Conservation (phyloP, 2,888 invertebrate genomes). For the Tricholauxania praeusta region DNA sequence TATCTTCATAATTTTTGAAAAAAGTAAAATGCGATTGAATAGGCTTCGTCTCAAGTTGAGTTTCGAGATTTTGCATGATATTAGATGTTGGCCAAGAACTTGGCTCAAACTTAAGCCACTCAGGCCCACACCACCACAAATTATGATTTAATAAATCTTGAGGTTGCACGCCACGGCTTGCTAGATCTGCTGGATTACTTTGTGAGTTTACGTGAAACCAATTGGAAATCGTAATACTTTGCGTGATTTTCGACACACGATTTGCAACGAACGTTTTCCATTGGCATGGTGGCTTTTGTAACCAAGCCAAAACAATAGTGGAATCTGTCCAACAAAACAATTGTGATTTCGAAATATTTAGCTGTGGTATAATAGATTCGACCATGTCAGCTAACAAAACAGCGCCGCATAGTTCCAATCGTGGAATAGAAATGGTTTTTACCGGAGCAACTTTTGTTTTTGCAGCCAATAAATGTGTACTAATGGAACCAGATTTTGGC, state of each 20-base stretch:
- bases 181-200: constrained; percentile 33
- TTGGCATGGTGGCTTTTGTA: constrained; percentile 22
- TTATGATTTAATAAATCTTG: constrained; percentile 24
- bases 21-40: too few relatives aligned
- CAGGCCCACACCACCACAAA: constrained; percentile 36
- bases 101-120: constrained; percentile 20
- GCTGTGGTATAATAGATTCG: neutral
- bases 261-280: constrained; percentile 34
- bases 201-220: constrained; percentile 37
- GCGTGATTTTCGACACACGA: constrained; percentile 17
- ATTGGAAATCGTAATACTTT: constrained; percentile 2
- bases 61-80: too few relatives aligned
- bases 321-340: constrained; percentile 25
- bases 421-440: constrained; percentile 24
- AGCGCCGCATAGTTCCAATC: too few relatives aligned
- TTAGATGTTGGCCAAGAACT: too few relatives aligned
- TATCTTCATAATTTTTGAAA: too few relatives aligned
- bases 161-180: constrained; percentile 30
- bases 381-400: too few relatives aligned
- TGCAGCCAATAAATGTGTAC: constrained; percentile 19
- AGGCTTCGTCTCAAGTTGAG: too few relatives aligned
- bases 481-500: neutral
- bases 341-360: neutral
- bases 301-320: constrained; percentile 33
- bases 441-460: constrained; percentile 38